A percentile compares a stretch with the other conserved stretches of the same genome.
Conservation (phyloP, 1,140 invertebrate genomes). For the Plutomurus gul region DNA sequence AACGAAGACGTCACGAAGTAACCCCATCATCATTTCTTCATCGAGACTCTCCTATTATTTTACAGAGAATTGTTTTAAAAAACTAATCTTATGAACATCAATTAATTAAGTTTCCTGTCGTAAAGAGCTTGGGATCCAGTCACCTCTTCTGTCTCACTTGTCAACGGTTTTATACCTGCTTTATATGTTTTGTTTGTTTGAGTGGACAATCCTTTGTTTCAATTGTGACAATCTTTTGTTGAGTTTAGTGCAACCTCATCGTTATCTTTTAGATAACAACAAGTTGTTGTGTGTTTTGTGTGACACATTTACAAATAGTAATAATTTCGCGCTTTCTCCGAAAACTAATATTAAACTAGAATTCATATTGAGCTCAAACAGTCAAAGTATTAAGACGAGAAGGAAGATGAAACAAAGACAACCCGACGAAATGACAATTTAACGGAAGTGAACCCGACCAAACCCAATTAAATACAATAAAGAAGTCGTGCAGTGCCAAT, state of each 20-base stretch:
- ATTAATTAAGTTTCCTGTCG: neutral
- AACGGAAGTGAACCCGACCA: neutral
- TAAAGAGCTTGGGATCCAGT: conserved; percentile 21
- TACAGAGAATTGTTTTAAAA: too few species aligned
- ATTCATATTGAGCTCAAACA: too few species aligned
- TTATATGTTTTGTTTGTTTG: neutral
- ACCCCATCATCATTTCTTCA: too few species aligned
- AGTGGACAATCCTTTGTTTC: neutral
- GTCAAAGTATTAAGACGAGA: too few species aligned
- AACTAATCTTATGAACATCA: too few species aligned
- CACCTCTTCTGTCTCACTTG: conserved; percentile 3
- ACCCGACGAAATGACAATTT: too few species aligned
- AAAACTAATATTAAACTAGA: too few species aligned
- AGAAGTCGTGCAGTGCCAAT: neutral
- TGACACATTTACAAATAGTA: neutral
- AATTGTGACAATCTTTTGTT: neutral
- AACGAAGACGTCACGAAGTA: too few species aligned
- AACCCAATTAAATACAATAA: neutral
- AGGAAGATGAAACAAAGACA: too few species aligned
- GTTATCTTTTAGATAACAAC: neutral
- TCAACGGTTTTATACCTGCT: neutral
- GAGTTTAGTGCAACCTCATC: neutral
- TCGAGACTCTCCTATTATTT: too few species aligned
- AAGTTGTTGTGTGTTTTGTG: too few species aligned
- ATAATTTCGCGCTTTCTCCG: too few species aligned